These are phyloP conservation scores for Bos javanicus DNA, from an alignment of 2,113 vertebrate genomes.

Conservation along the genomic window DNA sequence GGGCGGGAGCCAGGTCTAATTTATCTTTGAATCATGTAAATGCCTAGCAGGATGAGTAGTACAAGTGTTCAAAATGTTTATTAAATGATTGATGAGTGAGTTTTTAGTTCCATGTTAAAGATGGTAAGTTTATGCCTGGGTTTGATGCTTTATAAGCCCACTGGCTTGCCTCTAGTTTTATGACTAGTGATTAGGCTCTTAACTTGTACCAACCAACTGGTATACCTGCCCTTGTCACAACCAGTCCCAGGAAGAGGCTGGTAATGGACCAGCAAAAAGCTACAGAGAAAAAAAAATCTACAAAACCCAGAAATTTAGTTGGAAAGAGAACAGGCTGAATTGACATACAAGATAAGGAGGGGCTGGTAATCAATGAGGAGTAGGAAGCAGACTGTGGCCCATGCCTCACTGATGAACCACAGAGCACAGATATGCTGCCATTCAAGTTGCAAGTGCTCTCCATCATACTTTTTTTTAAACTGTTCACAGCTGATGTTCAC, in stretches of 20 bases:
- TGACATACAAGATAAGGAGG: not conserved
- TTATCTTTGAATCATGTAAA: not conserved
- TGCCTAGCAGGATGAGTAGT: not conserved
- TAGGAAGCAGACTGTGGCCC: not conserved
- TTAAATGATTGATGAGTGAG: not conserved
- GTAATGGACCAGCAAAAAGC: not conserved
- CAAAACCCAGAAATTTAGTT: not conserved
- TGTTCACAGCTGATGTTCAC: not conserved
- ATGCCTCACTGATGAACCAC: not conserved
- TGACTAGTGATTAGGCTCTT: not conserved
- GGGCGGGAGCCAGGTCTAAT: not conserved
- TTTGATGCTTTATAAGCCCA: not conserved
- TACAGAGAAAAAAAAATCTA: not conserved
- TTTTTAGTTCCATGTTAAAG: not conserved
- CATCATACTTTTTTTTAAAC: not conserved
- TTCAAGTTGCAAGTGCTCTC: fast-evolving
- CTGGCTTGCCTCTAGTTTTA: not conserved
- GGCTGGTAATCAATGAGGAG: not conserved
- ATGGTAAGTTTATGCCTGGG: not conserved
- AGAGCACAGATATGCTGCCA: fast-evolving
- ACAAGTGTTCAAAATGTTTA: not conserved
- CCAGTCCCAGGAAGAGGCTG: not conserved
- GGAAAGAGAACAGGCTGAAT: not conserved
- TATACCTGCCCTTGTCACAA: not conserved
- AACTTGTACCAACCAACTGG: not conserved